Conservation (phyloP, 1,140 invertebrate genomes). For the Scaptomyza pallida region DNA sequence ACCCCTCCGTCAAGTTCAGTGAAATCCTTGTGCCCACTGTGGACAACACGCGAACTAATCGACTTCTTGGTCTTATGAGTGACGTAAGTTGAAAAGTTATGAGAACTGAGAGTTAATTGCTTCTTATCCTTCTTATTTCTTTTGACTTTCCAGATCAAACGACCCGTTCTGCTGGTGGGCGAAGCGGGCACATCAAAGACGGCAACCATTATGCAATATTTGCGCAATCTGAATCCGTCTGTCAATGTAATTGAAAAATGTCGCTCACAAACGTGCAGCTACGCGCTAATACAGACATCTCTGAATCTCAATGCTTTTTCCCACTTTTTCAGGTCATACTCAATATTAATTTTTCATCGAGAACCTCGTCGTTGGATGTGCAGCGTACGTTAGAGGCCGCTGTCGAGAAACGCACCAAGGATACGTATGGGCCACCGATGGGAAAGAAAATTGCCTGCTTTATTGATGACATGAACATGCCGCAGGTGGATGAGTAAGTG, state of each 20-base stretch:
- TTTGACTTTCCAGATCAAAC: conserved; percentile 85
- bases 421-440: conserved; percentile 93
- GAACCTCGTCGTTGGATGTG: conserved; percentile 94
- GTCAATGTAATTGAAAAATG: conserved; percentile 87
- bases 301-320: background rate
- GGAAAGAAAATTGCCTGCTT: conserved; percentile 95
- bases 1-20: conserved; percentile 88
- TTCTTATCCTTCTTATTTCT: background rate
- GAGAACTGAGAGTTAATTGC: background rate
- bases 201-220: conserved; percentile 92
- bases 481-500: conserved; percentile 87
- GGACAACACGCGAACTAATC: conserved; percentile 92
- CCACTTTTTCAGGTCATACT: conserved; percentile 86
- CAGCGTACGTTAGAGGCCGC: conserved; percentile 93
- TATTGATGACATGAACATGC: conserved; percentile 98
- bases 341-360: conserved; percentile 95
- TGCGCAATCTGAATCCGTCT: conserved; percentile 88
- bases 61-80: conserved; percentile 92
- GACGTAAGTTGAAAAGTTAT: conserved; percentile 84
- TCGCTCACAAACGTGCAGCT: conserved; percentile 60
- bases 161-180: conserved; percentile 93
- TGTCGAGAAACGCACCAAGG: conserved; percentile 94
- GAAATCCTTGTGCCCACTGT: conserved; percentile 95
- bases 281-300: conserved; percentile 42
- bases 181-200: conserved; percentile 96